phyloP scores from a whole-genome alignment of 1,140 invertebrate species.

The Muscidifurax raptorellus region DNA sequence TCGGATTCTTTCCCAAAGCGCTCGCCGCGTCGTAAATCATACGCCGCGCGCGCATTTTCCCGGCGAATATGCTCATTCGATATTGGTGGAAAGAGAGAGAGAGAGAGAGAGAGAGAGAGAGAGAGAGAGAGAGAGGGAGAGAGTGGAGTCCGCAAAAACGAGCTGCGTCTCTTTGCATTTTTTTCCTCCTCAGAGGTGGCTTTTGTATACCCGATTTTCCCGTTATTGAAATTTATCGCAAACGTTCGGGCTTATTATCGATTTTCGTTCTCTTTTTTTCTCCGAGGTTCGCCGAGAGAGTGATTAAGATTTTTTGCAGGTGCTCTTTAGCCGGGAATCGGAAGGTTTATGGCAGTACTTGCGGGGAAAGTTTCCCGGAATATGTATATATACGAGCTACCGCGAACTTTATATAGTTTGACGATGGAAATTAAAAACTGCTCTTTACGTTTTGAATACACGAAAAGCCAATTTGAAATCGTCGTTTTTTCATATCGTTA shows the following conservation, averaged over 20 bases:
- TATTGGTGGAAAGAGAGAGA: conserved; percentile 1
- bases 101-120: background rate
- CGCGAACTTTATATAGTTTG: too few species aligned
- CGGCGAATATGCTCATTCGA: background rate
- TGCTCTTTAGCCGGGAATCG: background rate
- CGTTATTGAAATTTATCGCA: conserved; percentile 41
- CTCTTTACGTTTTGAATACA: background rate
- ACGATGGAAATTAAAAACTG: background rate
- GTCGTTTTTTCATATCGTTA: background rate
- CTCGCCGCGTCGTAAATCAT: conserved; percentile 16
- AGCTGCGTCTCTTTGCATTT: background rate
- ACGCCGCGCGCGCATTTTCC: background rate
- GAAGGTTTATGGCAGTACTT: too few species aligned
- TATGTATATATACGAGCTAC: too few species aligned
- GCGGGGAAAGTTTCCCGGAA: too few species aligned
- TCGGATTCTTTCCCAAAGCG: background rate
- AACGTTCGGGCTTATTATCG: background rate
- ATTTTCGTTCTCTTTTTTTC: conserved; percentile 23
- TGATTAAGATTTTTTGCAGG: conserved; percentile 11
- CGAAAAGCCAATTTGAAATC: background rate
- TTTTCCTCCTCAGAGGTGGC: background rate
- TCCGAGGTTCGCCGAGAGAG: background rate
- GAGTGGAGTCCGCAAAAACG: background rate
- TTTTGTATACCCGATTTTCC: conserved; percentile 19
- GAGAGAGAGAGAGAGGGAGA: background rate